Evolutionary conservation across 2,113 vertebrate species (phyloP).

Genomic region (Anguilla japonica): DNA sequence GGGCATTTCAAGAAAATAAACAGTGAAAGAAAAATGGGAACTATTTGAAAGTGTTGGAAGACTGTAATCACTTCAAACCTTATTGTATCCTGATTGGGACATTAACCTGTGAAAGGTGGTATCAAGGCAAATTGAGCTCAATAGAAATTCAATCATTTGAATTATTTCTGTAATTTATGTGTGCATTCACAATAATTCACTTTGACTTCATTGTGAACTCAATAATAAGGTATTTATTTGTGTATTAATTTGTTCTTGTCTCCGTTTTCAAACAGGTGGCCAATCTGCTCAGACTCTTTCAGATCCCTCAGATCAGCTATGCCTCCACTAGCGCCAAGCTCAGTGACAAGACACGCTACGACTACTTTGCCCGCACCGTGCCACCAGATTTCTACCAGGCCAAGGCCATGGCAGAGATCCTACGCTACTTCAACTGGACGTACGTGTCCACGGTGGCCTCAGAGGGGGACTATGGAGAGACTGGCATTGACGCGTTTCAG

Average conservation of each 20-base stretch:
- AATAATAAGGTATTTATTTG: background rate
- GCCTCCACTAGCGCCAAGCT: conserved; percentile 98
- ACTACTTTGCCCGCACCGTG: conserved; percentile 95
- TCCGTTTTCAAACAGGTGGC: conserved; percentile 75
- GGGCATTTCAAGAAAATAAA: background rate
- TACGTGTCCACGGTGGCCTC: conserved; percentile 96
- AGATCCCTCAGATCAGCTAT: conserved; percentile 98
- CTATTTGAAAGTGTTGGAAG: background rate
- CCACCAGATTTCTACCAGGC: conserved; percentile 98
- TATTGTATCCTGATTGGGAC: background rate
- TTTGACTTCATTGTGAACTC: background rate
- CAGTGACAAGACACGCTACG: conserved; percentile 95
- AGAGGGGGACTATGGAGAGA: conserved; percentile 95
- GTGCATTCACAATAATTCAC: background rate
- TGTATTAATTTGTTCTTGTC: background rate
- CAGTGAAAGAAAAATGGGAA: background rate
- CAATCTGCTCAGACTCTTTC: conserved; percentile 94
- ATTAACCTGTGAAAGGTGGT: background rate
- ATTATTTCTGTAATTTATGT: background rate
- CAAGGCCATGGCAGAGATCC: conserved; percentile 96
- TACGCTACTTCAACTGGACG: conserved; percentile 99
- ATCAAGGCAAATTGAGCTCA: background rate
- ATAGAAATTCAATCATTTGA: background rate
- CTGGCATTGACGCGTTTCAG: conserved; percentile 95
- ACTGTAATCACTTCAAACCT: background rate